These are phyloP conservation scores for Xanthia icteritia DNA, from an alignment of 2,888 invertebrate species.

Conservation along the genomic window DNA sequence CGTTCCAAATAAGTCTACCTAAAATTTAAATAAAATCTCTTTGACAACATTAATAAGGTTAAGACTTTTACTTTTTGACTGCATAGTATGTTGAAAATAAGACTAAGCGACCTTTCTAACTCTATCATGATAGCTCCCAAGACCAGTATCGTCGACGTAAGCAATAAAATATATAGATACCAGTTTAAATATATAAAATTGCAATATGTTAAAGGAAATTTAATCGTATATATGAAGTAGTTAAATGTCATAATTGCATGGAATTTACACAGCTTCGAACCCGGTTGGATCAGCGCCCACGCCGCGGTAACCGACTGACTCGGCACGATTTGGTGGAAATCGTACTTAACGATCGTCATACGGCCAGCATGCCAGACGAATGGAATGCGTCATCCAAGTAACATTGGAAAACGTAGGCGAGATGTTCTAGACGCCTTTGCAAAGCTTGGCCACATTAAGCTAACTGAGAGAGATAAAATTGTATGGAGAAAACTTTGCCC, in stretches of 20 bases:
- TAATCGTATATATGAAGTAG: too few relatives aligned
- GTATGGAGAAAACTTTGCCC: background rate
- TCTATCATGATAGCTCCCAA: background rate
- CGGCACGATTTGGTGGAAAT: too few relatives aligned
- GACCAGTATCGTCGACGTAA: background rate
- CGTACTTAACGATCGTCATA: background rate
- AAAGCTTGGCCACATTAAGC: background rate
- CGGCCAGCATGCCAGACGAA: background rate
- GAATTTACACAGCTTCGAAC: too few relatives aligned
- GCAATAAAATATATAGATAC: background rate
- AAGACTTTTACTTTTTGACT: background rate
- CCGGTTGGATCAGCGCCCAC: too few relatives aligned
- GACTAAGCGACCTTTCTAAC: background rate
- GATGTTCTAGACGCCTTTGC: background rate
- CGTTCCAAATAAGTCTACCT: too few relatives aligned
- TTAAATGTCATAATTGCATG: too few relatives aligned
- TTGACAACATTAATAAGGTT: background rate
- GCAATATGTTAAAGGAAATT: too few relatives aligned
- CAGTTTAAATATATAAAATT: too few relatives aligned
- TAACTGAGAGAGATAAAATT: background rate
- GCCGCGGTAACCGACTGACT: too few relatives aligned
- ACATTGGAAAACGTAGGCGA: background rate
- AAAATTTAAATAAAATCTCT: background rate
- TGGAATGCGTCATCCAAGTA: background rate
- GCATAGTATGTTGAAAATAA: background rate